A percentile compares a stretch with the other conserved stretches of the same genome.
Conservation (phyloP, 2,113 vertebrate genomes). For the Collichthys lucidus region DNA sequence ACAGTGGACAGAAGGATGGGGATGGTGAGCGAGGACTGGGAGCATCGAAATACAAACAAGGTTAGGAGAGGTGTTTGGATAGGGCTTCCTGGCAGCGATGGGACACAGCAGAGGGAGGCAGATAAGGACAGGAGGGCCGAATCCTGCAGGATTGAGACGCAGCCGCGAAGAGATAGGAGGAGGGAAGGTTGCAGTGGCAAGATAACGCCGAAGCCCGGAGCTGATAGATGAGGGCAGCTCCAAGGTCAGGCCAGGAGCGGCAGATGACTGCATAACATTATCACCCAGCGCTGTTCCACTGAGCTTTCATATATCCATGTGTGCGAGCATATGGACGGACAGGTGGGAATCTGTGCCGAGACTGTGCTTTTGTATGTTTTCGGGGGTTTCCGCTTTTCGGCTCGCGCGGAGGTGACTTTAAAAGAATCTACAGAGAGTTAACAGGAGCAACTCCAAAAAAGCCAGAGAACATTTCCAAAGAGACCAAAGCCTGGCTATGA, state of each 20-base stretch:
- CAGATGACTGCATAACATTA: constrained; percentile 54
- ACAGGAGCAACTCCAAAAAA: neutral
- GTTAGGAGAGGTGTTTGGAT: constrained; percentile 5
- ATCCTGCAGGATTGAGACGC: constrained; percentile 43
- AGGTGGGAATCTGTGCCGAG: neutral
- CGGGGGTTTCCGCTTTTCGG: neutral
- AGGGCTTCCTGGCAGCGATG: constrained; percentile 5
- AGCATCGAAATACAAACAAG: neutral
- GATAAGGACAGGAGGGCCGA: constrained; percentile 34
- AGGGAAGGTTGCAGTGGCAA: constrained; percentile 37
- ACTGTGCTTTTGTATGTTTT: neutral
- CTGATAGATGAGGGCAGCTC: constrained; percentile 66
- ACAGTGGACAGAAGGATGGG: neutral
- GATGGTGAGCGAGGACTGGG: neutral
- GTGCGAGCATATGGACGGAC: neutral
- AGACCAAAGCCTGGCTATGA: neutral
- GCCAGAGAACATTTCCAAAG: neutral
- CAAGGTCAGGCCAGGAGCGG: constrained; percentile 64
- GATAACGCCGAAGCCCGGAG: constrained; percentile 53
- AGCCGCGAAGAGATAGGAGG: constrained; percentile 20
- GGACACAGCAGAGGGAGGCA: constrained; percentile 30
- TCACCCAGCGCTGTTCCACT: neutral
- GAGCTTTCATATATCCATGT: neutral
- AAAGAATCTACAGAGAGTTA: neutral
- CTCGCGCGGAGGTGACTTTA: neutral